Evolutionary conservation across 2,113 vertebrate species (phyloP), one percentile per base, ranked within the genome.

Genomic region (Porphyrio hochstetteri): DNA sequence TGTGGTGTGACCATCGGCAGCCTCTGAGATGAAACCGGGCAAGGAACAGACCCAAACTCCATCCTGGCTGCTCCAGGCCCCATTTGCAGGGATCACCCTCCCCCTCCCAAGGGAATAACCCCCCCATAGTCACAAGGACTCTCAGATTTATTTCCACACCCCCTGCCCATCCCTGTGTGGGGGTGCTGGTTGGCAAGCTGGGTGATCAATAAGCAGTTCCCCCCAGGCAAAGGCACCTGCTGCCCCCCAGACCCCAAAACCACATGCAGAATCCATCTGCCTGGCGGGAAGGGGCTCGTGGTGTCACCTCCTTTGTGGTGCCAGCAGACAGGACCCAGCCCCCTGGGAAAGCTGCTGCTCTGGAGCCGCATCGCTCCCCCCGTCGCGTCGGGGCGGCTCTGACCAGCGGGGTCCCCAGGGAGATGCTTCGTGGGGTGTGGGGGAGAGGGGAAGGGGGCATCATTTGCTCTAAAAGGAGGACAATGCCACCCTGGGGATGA

Each of bases 191-290:
- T 36, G 33, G 31, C 31, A 38, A 84, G 72, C 69, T 23, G 35
- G 59, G 56, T 23, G 10, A 33, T 56, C 68, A 5, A 5, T 11
- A 55, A 19, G 28, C 20, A 8, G 42, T 31, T 29, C 52, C 14
- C 64, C 69, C 20, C 31, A 16, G 52, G 27, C 1, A 0, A 27
- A 16, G 52, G 27, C 1, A 0, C 42, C 57, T 1, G 1, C 42
- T 40, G 57, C 82, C 48, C 56, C 67, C 76, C 16, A 29, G 38
- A 7, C 44, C 56, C 86, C 55, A 46, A 20, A 78, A 1, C 48
- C 67, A 14, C 28, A 5, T 13, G 36, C n/a, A 79, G 5, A 33
- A 59, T 65, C 81, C 4, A 33, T 64, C 40, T 7, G 27, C 72
- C 46, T 13, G 36, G 14, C 42, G 35, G 56, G 40, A 21, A 2